Percentiles rank a stretch among this genome's conserved stretches.
Evolutionary conservation across 1,140 invertebrate genomes (phyloP).

Genomic region (Propsilocerus akamusi): DNA sequence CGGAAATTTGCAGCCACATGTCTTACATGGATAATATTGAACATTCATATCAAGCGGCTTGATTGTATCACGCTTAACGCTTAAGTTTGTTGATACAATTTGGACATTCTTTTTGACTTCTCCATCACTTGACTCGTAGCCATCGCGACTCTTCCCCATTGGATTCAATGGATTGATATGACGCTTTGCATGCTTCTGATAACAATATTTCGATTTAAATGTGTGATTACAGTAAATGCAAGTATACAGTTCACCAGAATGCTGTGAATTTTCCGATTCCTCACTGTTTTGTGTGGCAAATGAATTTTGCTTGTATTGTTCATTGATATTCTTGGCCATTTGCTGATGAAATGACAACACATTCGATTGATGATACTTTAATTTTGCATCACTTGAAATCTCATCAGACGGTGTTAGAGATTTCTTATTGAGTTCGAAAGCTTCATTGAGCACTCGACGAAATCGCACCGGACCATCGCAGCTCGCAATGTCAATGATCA

Average conservation of each 20-base stretch:
- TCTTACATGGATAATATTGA: slow-evolving; percentile 84
- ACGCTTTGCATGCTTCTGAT: slow-evolving; percentile 56
- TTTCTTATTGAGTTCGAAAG: slow-evolving; percentile 32
- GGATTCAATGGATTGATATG: slow-evolving; percentile 34
- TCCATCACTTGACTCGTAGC: slow-evolving; percentile 4
- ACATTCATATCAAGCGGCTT: slow-evolving; percentile 57
- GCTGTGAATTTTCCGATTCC: slow-evolving; percentile 13
- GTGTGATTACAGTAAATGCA: slow-evolving; percentile 62
- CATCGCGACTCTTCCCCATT: slow-evolving; percentile 15
- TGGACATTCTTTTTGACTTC: not conserved
- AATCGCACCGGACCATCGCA: slow-evolving; percentile 76
- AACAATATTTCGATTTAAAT: slow-evolving; percentile 67
- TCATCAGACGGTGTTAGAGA: slow-evolving; percentile 14
- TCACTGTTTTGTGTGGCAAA: slow-evolving; percentile 5
- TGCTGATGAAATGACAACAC: slow-evolving; percentile 23
- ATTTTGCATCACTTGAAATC: slow-evolving; percentile 12
- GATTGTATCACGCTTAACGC: slow-evolving; percentile 28
- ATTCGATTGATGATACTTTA: slow-evolving; percentile 16
- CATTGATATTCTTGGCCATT: slow-evolving; percentile 22
- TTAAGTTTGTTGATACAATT: not conserved
- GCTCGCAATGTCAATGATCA: slow-evolving; percentile 62
- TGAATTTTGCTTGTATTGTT: slow-evolving; percentile 10
- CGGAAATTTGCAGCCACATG: slow-evolving; percentile 77
- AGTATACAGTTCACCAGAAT: slow-evolving; percentile 33
- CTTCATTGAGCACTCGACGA: slow-evolving; percentile 54